Base-by-base conservation (phyloP, 2,888 invertebrate species). In the Scrobipalpa atriplicella region DNA sequence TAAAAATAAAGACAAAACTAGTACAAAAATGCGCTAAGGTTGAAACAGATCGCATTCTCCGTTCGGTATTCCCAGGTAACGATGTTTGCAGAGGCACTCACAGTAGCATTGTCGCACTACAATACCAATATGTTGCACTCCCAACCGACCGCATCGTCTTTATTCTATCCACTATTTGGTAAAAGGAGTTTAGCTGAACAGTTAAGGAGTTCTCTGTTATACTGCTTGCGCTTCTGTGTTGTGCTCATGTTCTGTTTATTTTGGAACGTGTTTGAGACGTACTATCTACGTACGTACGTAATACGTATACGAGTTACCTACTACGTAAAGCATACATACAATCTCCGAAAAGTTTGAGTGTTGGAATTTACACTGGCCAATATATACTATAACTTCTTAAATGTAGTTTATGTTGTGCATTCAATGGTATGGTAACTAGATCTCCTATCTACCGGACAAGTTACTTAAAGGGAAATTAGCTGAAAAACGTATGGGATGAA, bases 41-140 rank as follows among this genome's bases (percentile, higher is more conserved):
- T 54, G 62, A 65, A 61, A 51, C 16, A 61, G 36, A 65, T 66
- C 54, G 61, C 39, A 41, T 61, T 39, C 39, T 2, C 19, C 0
- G 6, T n/a, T 13, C 41, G 41, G 29, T 29, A 29, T 58, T 36
- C 10, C 16, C 19, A 61, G 41, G 61, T 61, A 61, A 61, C 61
- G 18, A 61, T 41, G 60, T 60, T 60, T 60, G 60, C 11, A 7
- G 18, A n/a, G 21, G 41, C 19, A 29, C 21, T 61, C 61, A 56
- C 21, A 5, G 19, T 36, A 16, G 29, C 58, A n/a, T n/a, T n/a
- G 13, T 36, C 36, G 58, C 29, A 2, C 6, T 58, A 58, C 58
- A 36, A 16, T 16, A 29, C n/a, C 38, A 38, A 58, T 38, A 38
- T 56, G 19, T 56, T 56, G 52, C 21, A 21, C 29, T 21, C 11